Conservation (phyloP, 2,888 invertebrate species). For the Macaria notata region DNA sequence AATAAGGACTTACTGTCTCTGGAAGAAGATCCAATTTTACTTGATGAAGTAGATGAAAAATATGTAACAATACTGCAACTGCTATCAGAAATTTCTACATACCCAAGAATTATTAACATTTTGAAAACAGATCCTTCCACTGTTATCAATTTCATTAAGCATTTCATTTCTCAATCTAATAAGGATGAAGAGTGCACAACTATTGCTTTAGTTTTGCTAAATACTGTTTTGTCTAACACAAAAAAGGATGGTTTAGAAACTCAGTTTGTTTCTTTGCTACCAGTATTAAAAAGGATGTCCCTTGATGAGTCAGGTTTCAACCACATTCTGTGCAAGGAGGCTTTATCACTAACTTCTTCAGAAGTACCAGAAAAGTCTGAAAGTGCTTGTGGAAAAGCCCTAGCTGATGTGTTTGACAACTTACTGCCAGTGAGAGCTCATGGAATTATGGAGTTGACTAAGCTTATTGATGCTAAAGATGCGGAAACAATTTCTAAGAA, state of each 20-base stretch:
- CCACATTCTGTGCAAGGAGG: constrained; percentile 61
- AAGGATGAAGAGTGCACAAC: constrained; percentile 64
- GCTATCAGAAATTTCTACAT: constrained; percentile 74
- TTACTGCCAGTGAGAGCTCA: constrained; percentile 91
- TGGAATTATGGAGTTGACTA: constrained; percentile 87
- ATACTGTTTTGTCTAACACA: constrained; percentile 62
- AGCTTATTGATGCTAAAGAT: constrained; percentile 86
- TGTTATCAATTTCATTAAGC: constrained; percentile 73
- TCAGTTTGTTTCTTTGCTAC: constrained; percentile 54
- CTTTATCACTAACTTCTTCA: constrained; percentile 52
- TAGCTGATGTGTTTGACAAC: constrained; percentile 86
- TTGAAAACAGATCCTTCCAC: constrained; percentile 69
- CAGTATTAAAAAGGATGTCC: constrained; percentile 51
- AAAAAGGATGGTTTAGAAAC: constrained; percentile 40
- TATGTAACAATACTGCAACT: constrained; percentile 74
- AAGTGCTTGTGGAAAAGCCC: constrained; percentile 82
- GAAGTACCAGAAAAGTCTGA: constrained; percentile 41
- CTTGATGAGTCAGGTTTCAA: constrained; percentile 47
- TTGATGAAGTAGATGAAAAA: constrained; percentile 56
- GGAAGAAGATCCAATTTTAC: constrained; percentile 60
- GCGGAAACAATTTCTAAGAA: constrained; percentile 84
- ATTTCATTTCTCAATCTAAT: constrained; percentile 57
- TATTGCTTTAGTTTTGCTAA: constrained; percentile 66
- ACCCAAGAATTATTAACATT: constrained; percentile 61
- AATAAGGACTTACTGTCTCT: constrained; percentile 53